Percentiles rank a stretch among this genome's conserved stretches.
Conservation (phyloP, 2,888 invertebrate genomes). For the Andrena camellia region DNA sequence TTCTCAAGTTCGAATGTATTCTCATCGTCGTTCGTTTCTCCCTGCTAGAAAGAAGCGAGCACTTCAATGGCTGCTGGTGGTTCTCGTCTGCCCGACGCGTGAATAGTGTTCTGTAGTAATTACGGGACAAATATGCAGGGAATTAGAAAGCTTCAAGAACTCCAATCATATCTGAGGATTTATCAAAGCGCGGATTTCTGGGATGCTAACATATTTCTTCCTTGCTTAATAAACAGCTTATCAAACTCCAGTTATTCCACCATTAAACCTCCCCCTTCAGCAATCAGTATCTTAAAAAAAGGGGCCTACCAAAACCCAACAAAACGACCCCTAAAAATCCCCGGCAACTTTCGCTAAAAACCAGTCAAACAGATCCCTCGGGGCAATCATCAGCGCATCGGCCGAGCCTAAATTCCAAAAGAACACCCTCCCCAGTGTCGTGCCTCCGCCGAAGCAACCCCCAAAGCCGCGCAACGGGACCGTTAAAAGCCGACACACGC, state of each 20-base stretch:
- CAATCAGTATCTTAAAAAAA: background rate
- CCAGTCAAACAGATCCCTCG: background rate
- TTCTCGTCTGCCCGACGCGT: background rate
- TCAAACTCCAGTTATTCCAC: background rate
- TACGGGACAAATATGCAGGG: background rate
- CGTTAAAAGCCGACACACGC: constrained; percentile 64
- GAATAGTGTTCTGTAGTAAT: background rate
- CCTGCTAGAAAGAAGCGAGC: background rate
- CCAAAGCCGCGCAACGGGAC: constrained; percentile 39
- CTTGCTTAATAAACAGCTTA: background rate
- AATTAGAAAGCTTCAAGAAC: background rate
- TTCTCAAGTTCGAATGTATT: constrained; percentile 48
- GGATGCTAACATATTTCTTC: background rate
- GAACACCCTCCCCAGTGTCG: background rate
- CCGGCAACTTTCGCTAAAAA: background rate
- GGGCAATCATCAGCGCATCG: background rate
- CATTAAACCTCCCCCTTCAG: background rate
- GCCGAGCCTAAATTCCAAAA: constrained; percentile 3
- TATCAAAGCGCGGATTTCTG: background rate
- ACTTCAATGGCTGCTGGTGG: background rate
- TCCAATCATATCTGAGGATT: background rate
- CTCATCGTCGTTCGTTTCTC: constrained; percentile 38
- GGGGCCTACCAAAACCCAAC: background rate
- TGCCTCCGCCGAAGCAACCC: constrained; percentile 16
- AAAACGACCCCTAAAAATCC: background rate